A percentile compares a stretch with the other conserved stretches of the same genome.
phyloP scores from a whole-genome alignment of 2,797 vertebrate genomes.

The Hydrophis major region DNA sequence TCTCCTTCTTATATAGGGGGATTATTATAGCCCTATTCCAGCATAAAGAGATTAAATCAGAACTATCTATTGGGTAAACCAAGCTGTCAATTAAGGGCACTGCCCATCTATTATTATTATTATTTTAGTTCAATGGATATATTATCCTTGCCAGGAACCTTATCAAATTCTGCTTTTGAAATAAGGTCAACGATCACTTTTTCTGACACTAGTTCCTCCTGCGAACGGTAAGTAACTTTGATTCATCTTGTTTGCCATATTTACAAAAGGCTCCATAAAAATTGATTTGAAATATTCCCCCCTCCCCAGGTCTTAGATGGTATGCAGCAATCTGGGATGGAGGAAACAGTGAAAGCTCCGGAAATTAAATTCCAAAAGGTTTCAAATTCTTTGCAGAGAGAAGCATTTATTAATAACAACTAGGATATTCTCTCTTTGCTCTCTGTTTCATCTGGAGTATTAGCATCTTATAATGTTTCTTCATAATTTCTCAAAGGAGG shows the following conservation, averaged over 20 bases:
- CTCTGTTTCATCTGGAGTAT: background rate
- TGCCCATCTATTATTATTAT: background rate
- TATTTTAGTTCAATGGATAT: background rate
- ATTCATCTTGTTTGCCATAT: background rate
- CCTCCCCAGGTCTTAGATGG: background rate
- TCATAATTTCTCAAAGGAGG: background rate
- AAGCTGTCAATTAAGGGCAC: background rate
- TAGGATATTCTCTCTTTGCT: background rate
- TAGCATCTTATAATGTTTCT: background rate
- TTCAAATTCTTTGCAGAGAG: background rate
- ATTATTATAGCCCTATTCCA: background rate
- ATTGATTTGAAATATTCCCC: background rate
- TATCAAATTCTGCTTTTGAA: background rate
- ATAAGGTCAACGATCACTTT: background rate
- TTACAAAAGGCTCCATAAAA: background rate
- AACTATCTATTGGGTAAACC: background rate
- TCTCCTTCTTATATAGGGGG: background rate
- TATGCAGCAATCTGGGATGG: background rate
- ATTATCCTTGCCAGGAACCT: background rate
- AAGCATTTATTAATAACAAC: background rate
- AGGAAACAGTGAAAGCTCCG: background rate
- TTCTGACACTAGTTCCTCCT: background rate
- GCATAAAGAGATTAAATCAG: background rate
- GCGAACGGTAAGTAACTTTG: background rate
- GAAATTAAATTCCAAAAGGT: background rate